A percentile compares a stretch with the other conserved stretches of the same genome.
Conservation (phyloP, 2,888 invertebrate species). For the Bruchidius siliquastri region DNA sequence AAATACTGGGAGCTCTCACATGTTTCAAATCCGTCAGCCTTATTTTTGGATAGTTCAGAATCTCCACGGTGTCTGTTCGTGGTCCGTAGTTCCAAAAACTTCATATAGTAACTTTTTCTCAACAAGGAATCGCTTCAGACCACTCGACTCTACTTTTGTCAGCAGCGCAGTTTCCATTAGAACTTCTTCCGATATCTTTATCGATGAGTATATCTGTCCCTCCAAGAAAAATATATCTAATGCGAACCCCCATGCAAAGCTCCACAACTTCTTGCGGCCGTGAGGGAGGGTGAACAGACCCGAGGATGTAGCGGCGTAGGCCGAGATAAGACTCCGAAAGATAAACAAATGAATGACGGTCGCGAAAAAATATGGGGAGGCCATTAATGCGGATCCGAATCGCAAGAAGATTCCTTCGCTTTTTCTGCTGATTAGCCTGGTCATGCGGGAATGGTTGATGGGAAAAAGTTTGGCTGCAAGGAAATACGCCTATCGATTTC, state of each 20-base stretch:
- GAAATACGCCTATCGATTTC: not conserved
- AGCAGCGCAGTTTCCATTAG: not conserved
- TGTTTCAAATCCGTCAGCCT: too few relatives aligned
- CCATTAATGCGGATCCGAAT: constrained; percentile 25
- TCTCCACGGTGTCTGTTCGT: too few relatives aligned
- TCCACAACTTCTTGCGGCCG: constrained; percentile 11
- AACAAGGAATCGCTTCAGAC: too few relatives aligned
- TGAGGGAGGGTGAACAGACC: constrained; percentile 25
- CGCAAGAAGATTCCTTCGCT: constrained; percentile 5
- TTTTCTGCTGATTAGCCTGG: constrained; percentile 26
- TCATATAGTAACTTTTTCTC: too few relatives aligned
- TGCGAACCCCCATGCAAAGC: not conserved
- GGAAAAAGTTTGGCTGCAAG: constrained; percentile 25
- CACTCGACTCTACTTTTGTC: too few relatives aligned
- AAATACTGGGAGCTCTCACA: too few relatives aligned
- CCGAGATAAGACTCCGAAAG: constrained; percentile 25
- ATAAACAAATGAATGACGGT: constrained; percentile 44
- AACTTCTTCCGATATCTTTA: not conserved
- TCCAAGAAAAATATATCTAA: not conserved
- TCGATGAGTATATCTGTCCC: not conserved
- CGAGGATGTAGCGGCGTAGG: constrained; percentile 8
- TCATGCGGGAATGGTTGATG: constrained; percentile 28
- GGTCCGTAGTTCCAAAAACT: too few relatives aligned
- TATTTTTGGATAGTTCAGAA: too few relatives aligned
- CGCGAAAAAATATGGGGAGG: constrained; percentile 28